Evolutionary conservation across 2,113 vertebrate genomes (phyloP), one percentile per base, ranked within the genome.

Genomic region (Labeo catla): DNA sequence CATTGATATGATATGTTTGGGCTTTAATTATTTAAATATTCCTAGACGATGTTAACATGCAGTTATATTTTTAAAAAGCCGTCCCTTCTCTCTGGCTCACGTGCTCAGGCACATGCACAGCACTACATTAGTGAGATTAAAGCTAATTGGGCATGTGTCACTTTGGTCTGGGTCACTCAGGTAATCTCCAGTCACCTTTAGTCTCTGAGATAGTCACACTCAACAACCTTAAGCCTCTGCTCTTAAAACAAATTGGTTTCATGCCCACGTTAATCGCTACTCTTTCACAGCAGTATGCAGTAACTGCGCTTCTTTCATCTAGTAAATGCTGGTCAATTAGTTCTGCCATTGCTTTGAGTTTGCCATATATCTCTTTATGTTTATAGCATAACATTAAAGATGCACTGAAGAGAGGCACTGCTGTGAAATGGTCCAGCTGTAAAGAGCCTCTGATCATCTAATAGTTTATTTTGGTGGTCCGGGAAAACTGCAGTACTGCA

Each of bases 141-240:
- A 89, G 61, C 47, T 80, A 73, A 86, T 45, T 83, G 16, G 72
- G 61, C 34, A 45, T 54, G 80, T 84, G 89, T 86, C 73, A 77
- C 7, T 72, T 88, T 74, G 72, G n/a, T 47, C 72, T 66, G 72
- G 81, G 68, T 87, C 52, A 87, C 81, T 52, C 74, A 54, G 43
- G 39, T 89, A 87, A 89, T 87, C 86, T 81, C 43, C 49, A 63
- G 74, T 82, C 88, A 90, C 85, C 77, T 83, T 39, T 70, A 85
- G 52, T 23, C 72, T 68, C 78, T 81, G 39, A 45, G 76, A 43
- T 68, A 16, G 8, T 23, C 34, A 68, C 49, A 52, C 28, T 79
- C n/a, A 23, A 13, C n/a, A 23, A 13, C 66, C 54, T 61, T 52
- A 83, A 72, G 28, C n/a, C 73, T 78, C 74, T 73, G 57, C 59